Base-by-base conservation (phyloP, 2,888 invertebrate genomes). In the Sussaba pulchella region DNA sequence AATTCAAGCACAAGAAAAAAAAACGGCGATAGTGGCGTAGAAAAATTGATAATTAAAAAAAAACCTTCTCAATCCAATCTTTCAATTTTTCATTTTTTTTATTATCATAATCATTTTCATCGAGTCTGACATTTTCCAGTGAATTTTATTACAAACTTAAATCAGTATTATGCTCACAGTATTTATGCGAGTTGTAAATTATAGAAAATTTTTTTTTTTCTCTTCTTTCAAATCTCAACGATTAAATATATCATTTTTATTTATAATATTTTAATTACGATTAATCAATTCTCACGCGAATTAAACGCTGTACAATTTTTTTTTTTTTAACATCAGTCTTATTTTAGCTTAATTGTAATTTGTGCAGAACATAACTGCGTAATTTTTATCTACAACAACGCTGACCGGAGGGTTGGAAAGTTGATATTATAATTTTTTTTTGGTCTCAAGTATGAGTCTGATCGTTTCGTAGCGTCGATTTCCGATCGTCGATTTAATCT, bases 261-360 rank as follows among this genome's bases (percentile, higher is more conserved):
- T 39, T 21, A 66, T 50, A 14, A 26, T 54, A 54, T 26, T 10
- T 17, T 17, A n/a, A 9, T 57, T 8, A 17, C 31, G 17, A 57
- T 57, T 14, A 17, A 57, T 57, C 31, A 57, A 57, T 14, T 21
- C 10, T n/a, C 57, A 17, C 31, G 31, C 31, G 31, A 31, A 67
- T 50, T 21, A 36, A 31, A 21, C 19, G n/a, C 47, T 50, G 17
- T 36, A 52, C 50, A 67, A 67, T 73, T 43, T 45, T 73, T 73
- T 43, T 45, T 73, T 69, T 21, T 19, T 26, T 31, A 63, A 50
- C 31, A 24, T 77, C 78, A 78, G 78, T 78, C 78, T 78, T 73
- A 78, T 78, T 73, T 14, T 61, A 78, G 69, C 26, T 52, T 36
- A 6, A 19, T n/a, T n/a, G n/a, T n/a, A 26, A n/a, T 24, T 31